A percentile compares a stretch with the other conserved stretches of the same genome.
phyloP scores from a whole-genome alignment of 2,797 vertebrate genomes.

The Pogoniulus pusillus region DNA sequence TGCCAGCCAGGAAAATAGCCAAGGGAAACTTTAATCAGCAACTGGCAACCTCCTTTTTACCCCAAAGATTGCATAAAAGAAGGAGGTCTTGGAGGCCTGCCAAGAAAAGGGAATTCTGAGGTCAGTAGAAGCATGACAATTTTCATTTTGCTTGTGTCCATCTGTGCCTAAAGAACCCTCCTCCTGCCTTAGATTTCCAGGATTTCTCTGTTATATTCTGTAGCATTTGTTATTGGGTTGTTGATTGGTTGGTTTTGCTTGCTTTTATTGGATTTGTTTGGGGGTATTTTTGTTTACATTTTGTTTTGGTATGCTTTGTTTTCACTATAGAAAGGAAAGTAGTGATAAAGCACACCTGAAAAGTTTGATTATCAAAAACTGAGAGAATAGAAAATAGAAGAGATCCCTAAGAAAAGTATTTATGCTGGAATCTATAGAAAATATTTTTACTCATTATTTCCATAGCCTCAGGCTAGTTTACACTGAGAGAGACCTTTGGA shows the following conservation, averaged over 20 bases:
- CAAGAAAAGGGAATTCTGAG: conserved; percentile 16
- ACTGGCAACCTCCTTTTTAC: conserved; percentile 4
- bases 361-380: not conserved
- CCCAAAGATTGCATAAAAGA: conserved; percentile 28
- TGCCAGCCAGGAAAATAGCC: conserved; percentile 40
- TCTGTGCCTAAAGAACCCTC: too few species aligned
- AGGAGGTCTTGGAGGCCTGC: conserved; percentile 31
- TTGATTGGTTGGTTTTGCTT: too few species aligned
- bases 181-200: not conserved
- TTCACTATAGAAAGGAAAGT: not conserved
- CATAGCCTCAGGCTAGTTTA: not conserved
- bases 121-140: not conserved
- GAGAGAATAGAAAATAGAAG: not conserved
- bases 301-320: too few species aligned
- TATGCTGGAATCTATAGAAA: not conserved
- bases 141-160: not conserved
- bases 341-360: not conserved
- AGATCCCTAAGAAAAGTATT: not conserved
- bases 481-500: not conserved
- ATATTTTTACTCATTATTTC: not conserved
- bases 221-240: not conserved
- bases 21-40: conserved; percentile 46
- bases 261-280: too few species aligned
- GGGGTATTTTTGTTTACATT: too few species aligned
- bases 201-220: not conserved